Percentiles rank a stretch among this genome's conserved stretches.
phyloP scores from a whole-genome alignment of 2,888 invertebrate species.

The Ferrisia virgata region DNA sequence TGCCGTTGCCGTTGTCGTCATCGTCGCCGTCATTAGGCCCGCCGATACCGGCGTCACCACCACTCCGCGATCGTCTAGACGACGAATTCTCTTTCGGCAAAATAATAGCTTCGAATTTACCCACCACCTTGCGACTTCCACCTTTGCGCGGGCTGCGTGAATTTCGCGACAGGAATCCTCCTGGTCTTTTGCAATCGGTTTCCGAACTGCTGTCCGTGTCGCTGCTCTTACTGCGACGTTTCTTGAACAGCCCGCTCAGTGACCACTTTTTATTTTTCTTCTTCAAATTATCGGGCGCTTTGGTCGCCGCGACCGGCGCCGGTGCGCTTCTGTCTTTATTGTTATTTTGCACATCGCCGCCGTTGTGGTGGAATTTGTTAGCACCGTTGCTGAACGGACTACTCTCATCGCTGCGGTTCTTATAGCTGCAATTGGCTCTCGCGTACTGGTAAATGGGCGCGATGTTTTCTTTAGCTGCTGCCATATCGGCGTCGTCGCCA shows the following conservation, averaged over 20 bases:
- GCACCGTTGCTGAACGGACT: too few relatives aligned
- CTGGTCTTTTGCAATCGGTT: slow-evolving; percentile 52
- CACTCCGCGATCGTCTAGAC: neutral
- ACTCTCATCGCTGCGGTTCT: too few relatives aligned
- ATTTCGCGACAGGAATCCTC: slow-evolving; percentile 10
- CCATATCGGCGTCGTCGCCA: too few relatives aligned
- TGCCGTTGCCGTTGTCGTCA: too few relatives aligned
- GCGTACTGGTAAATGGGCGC: too few relatives aligned
- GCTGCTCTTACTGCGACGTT: slow-evolving; percentile 67
- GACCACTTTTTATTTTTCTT: slow-evolving; percentile 75
- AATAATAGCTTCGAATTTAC: slow-evolving; percentile 44
- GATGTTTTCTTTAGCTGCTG: too few relatives aligned
- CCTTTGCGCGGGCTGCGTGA: slow-evolving; percentile 18
- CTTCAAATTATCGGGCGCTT: slow-evolving; percentile 51
- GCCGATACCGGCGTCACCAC: neutral
- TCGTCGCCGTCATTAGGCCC: neutral
- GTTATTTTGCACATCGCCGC: neutral
- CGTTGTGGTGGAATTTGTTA: too few relatives aligned
- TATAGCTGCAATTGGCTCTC: too few relatives aligned
- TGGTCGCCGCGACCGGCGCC: too few relatives aligned
- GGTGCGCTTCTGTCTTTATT: too few relatives aligned
- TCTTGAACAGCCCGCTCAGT: slow-evolving; percentile 71
- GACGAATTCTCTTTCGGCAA: neutral
- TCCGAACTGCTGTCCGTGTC: slow-evolving; percentile 56
- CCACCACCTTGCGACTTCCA: slow-evolving; percentile 44